Evolutionary conservation across 2,888 invertebrate species (phyloP).

Genomic region (Machimus rusticus): DNA sequence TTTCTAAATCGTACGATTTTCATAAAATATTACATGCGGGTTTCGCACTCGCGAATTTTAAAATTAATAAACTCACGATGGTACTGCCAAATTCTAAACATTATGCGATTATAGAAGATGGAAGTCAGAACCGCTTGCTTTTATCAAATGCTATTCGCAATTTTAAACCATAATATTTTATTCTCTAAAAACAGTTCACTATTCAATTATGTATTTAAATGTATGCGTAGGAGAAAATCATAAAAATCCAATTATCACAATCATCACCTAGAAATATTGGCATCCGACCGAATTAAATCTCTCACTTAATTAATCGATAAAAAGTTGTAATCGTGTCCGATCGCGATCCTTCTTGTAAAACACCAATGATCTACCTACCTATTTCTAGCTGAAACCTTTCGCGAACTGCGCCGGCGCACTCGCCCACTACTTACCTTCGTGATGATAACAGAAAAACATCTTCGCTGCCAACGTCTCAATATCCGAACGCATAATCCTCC

Average conservation of each 20-base stretch:
- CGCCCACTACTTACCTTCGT: not conserved
- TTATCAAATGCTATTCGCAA: too few species aligned
- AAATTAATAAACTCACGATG: too few species aligned
- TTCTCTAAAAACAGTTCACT: too few species aligned
- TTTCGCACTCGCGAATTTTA: too few species aligned
- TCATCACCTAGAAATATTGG: not conserved
- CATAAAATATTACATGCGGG: too few species aligned
- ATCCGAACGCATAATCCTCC: not conserved
- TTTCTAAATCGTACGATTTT: too few species aligned
- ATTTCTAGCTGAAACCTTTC: not conserved
- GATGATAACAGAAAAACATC: constrained; percentile 10
- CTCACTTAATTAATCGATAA: not conserved
- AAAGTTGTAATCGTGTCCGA: not conserved
- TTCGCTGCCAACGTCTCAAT: constrained; percentile 11
- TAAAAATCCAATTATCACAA: not conserved
- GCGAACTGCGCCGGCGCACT: not conserved
- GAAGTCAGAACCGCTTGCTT: too few species aligned
- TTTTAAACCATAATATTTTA: too few species aligned
- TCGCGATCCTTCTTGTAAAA: not conserved
- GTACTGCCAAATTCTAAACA: too few species aligned
- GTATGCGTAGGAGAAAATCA: not conserved
- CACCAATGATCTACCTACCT: not conserved
- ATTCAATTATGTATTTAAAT: too few species aligned
- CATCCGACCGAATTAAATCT: not conserved
- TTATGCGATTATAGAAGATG: too few species aligned